Conservation (phyloP, 2,113 vertebrate genomes). For the Vidua chalybeata region DNA sequence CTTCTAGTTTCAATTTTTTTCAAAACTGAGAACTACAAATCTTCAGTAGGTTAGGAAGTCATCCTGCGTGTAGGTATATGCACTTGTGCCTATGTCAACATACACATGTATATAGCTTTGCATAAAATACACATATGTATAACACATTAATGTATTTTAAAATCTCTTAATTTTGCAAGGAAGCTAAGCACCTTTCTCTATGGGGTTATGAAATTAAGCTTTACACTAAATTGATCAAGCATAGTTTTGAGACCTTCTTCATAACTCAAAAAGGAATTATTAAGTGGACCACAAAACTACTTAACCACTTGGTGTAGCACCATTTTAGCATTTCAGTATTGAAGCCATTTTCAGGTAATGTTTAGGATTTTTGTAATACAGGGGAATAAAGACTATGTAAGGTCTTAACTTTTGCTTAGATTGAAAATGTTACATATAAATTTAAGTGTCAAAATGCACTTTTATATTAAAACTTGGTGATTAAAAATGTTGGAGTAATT, state of each 20-base stretch:
- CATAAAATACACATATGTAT: accelerated
- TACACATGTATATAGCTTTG: not conserved
- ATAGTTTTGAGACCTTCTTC: not conserved
- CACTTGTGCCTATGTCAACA: accelerated
- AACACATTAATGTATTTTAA: not conserved
- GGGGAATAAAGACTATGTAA: not conserved
- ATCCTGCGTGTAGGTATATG: not conserved
- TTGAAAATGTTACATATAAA: not conserved
- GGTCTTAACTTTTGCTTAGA: not conserved
- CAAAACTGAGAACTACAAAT: not conserved
- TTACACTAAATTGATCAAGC: not conserved
- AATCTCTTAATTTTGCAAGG: not conserved
- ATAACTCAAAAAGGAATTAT: not conserved
- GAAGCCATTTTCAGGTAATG: not conserved
- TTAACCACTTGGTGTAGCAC: not conserved
- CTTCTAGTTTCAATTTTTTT: not conserved
- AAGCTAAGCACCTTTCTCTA: not conserved
- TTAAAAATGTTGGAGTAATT: not conserved
- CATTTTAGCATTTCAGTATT: not conserved
- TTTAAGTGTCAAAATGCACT: not conserved
- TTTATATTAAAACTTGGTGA: not conserved
- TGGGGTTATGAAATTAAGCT: not conserved
- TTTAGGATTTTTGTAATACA: not conserved
- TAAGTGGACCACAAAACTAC: not conserved
- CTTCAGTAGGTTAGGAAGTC: not conserved